phyloP scores from a whole-genome alignment of 2,888 invertebrate genomes.

The Cynaeus angustus region DNA sequence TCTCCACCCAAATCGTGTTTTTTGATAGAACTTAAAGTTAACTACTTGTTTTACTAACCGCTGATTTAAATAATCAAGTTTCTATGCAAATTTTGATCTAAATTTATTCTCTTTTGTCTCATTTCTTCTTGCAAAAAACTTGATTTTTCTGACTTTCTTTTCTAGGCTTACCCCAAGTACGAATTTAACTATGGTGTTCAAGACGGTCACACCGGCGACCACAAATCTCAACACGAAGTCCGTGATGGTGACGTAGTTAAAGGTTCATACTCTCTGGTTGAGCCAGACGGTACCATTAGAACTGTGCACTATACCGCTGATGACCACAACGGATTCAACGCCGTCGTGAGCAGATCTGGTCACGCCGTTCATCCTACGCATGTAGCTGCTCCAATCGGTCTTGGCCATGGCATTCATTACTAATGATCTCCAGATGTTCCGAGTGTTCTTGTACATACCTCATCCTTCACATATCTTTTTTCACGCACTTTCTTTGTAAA shows the following conservation, averaged over 20 bases:
- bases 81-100: no score
- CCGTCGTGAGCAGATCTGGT: conserved; percentile 79
- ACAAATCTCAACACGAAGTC: conserved; percentile 71
- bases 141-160: no score
- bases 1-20: background rate
- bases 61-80: no score
- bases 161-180: conserved; percentile 76
- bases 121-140: no score
- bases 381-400: conserved; percentile 19
- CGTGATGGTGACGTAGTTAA: conserved; percentile 78
- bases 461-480: conserved; percentile 24
- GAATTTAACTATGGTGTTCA: conserved; percentile 79
- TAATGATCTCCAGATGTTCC: conserved; percentile 25
- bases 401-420: conserved; percentile 38
- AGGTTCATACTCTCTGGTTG: conserved; percentile 73
- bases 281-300: conserved; percentile 70
- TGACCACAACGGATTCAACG: conserved; percentile 82
- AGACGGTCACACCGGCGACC: conserved; percentile 77
- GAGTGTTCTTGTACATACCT: conserved; percentile 32
- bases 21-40: no score
- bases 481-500: conserved; percentile 37
- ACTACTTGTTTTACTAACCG: background rate
- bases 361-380: conserved; percentile 74
- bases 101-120: no score
- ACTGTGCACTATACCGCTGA: conserved; percentile 81